Evolutionary conservation across 1,140 invertebrate species (phyloP).

Genomic region (Oncopeltus fasciatus): DNA sequence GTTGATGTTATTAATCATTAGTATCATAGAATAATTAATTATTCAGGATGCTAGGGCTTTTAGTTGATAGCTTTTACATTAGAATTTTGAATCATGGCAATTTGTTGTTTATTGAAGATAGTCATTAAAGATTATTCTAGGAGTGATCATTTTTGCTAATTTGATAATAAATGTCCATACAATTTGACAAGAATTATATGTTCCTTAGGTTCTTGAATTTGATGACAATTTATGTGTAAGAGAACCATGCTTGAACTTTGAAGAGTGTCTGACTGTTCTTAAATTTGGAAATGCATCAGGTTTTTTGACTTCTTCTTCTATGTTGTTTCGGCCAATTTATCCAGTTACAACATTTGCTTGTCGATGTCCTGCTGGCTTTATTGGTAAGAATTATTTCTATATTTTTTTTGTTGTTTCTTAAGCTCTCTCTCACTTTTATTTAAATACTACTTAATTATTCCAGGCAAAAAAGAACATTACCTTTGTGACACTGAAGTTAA

Average conservation of each 20-base stretch:
- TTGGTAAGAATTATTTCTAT: slow-evolving; percentile 32
- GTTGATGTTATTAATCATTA: no score
- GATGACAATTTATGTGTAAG: slow-evolving; percentile 92
- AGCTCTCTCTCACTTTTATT: background rate
- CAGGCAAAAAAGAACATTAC: slow-evolving; percentile 75
- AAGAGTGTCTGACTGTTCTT: slow-evolving; percentile 79
- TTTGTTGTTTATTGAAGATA: no score
- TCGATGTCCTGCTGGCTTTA: slow-evolving; percentile 69
- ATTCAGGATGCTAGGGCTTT: no score
- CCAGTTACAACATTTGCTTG: slow-evolving; percentile 90
- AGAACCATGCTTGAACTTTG: slow-evolving; percentile 92
- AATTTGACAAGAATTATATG: slow-evolving; percentile 3
- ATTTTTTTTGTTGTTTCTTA: background rate
- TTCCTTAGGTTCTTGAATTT: slow-evolving; percentile 70
- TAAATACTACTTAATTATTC: slow-evolving; percentile 18
- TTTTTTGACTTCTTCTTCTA: slow-evolving; percentile 79
- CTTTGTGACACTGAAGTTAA: slow-evolving; percentile 94
- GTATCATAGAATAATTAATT: no score
- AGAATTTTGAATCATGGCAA: no score
- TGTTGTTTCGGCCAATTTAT: slow-evolving; percentile 87
- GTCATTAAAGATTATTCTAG: background rate
- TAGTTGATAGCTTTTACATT: no score
- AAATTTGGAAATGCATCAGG: slow-evolving; percentile 88
- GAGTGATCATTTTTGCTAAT: background rate
- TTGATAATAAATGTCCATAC: slow-evolving; percentile 9